Percentiles rank a stretch among this genome's conserved stretches.
Conservation (phyloP, 2,113 vertebrate species). For the Edolisoma coerulescens region DNA sequence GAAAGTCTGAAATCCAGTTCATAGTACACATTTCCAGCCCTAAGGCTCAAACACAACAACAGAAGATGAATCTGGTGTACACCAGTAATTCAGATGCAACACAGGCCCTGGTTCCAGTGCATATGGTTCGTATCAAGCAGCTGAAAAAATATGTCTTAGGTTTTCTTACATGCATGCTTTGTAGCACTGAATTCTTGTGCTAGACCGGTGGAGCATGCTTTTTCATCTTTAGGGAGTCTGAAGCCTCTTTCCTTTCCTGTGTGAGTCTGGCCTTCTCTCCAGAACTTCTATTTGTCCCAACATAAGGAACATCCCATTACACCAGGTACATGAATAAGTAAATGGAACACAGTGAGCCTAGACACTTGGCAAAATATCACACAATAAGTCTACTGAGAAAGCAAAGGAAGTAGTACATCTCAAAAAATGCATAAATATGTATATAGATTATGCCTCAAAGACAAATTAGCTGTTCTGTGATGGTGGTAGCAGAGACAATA, state of each 20-base stretch:
- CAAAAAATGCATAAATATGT: neutral
- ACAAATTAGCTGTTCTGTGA: neutral
- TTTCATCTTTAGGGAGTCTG: neutral
- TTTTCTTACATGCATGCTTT: neutral
- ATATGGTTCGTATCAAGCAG: neutral
- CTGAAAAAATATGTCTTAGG: neutral
- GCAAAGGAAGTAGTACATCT: neutral
- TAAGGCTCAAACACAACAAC: neutral
- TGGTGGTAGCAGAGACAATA: neutral
- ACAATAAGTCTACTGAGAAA: neutral
- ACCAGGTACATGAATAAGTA: neutral
- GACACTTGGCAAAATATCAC: neutral
- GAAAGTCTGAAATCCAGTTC: neutral
- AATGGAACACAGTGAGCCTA: neutral
- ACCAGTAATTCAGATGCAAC: neutral
- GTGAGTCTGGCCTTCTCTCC: neutral
- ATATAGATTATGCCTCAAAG: neutral
- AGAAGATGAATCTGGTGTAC: neutral
- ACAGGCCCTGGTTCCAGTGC: neutral
- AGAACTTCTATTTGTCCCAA: neutral
- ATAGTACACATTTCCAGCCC: neutral
- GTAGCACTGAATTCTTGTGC: neutral
- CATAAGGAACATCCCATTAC: neutral
- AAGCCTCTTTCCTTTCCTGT: neutral
- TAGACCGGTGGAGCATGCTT: neutral